A percentile compares a stretch with the other conserved stretches of the same genome.
Evolutionary conservation across 2,888 invertebrate species (phyloP).

Genomic region (Tetanocera ferruginea): DNA sequence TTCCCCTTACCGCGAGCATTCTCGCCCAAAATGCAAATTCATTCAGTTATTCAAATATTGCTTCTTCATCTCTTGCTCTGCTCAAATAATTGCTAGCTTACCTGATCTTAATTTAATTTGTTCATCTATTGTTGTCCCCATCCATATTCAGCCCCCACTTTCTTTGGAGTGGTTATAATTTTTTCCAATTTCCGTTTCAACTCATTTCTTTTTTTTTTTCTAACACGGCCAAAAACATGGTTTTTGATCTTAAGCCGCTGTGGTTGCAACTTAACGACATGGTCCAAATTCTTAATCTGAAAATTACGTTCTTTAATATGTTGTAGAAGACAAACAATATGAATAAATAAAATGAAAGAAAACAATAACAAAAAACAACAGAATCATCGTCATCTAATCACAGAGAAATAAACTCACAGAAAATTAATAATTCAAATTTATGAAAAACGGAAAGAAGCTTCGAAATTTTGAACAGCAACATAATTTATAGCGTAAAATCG

Average conservation of each 20-base stretch:
- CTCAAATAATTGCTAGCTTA: neutral
- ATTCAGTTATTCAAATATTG: neutral
- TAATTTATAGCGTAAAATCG: constrained; percentile 63
- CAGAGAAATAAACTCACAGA: constrained; percentile 42
- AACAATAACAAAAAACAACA: constrained; percentile 59
- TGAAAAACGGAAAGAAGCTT: constrained; percentile 68
- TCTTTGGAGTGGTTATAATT: constrained; percentile 50
- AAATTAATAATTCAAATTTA: constrained; percentile 68
- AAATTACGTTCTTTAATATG: constrained; percentile 17
- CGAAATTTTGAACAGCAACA: constrained; percentile 53
- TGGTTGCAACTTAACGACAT: constrained; percentile 44
- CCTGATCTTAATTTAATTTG: neutral
- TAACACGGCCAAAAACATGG: neutral
- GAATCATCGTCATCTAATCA: constrained; percentile 60
- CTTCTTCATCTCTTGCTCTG: neutral
- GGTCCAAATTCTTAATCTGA: constrained; percentile 31
- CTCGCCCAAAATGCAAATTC: neutral
- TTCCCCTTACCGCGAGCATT: neutral
- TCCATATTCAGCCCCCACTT: neutral
- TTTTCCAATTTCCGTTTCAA: constrained; percentile 55
- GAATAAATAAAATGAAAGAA: constrained; percentile 15
- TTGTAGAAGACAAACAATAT: constrained; percentile 21
- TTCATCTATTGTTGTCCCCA: neutral
- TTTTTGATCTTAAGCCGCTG: constrained; percentile 50
- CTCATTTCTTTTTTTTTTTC: constrained; percentile 33